Evolutionary conservation across 2,113 vertebrate genomes (phyloP).

Genomic region (Albula glossodonta): DNA sequence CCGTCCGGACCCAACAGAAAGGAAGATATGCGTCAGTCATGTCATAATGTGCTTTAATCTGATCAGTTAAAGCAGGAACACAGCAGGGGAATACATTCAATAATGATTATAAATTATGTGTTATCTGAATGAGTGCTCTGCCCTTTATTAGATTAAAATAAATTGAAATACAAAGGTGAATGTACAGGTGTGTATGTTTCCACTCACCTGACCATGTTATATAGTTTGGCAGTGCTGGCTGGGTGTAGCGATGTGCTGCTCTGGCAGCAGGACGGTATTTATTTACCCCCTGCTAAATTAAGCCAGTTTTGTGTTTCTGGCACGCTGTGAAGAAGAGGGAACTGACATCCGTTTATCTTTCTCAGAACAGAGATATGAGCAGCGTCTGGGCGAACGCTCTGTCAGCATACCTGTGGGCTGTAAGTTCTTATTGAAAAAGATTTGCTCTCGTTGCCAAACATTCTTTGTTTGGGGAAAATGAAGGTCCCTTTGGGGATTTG

Average conservation of each 20-base stretch:
- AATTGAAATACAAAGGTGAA: too few relatives aligned
- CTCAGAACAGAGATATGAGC: background rate
- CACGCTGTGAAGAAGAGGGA: background rate
- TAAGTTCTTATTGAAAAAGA: slow-evolving; percentile 32
- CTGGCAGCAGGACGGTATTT: background rate
- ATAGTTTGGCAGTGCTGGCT: background rate
- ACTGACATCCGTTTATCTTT: background rate
- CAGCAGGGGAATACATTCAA: too few relatives aligned
- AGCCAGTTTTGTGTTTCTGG: background rate
- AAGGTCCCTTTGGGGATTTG: slow-evolving; percentile 66
- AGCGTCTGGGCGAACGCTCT: background rate
- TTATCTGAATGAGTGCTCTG: too few relatives aligned
- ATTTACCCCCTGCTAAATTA: background rate
- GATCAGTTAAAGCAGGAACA: too few relatives aligned
- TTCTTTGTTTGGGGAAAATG: background rate
- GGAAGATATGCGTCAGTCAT: too few relatives aligned
- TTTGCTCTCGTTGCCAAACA: background rate
- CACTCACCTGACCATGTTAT: too few relatives aligned
- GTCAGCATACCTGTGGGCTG: background rate
- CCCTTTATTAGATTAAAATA: too few relatives aligned
- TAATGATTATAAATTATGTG: too few relatives aligned
- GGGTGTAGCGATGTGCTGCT: background rate
- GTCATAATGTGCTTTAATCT: too few relatives aligned
- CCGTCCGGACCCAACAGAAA: too few relatives aligned
- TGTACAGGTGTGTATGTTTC: too few relatives aligned